Evolutionary conservation across 2,113 vertebrate species (phyloP).

Genomic region (Crotalus viridis): DNA sequence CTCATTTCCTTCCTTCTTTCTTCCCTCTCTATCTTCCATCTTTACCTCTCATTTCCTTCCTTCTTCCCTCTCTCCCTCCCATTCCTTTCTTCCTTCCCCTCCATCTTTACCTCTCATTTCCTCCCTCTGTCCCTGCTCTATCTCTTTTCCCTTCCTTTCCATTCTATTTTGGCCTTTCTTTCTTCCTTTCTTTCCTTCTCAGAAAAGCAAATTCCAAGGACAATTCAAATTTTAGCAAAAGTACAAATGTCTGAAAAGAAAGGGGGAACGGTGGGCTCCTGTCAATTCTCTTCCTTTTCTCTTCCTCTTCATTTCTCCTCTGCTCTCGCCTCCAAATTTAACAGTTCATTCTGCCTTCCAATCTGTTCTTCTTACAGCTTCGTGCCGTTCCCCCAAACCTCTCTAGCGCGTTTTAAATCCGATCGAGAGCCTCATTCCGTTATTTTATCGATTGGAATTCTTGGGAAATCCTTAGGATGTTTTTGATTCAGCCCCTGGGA

Average conservation of each 20-base stretch:
- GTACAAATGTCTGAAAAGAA: background rate
- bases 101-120: background rate
- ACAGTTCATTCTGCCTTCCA: background rate
- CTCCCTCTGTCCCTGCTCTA: background rate
- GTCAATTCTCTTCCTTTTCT: background rate
- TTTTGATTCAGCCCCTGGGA: background rate
- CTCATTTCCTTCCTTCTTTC: background rate
- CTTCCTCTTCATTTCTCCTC: background rate
- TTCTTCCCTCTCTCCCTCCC: background rate
- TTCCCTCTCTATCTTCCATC: background rate
- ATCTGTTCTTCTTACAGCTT: background rate
- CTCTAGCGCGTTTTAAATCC: background rate
- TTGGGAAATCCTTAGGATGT: background rate
- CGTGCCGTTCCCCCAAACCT: too few species aligned
- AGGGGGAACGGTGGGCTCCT: background rate
- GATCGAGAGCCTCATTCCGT: background rate
- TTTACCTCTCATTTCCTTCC: too few species aligned
- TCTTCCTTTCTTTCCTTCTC: background rate
- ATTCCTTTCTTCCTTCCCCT: too few species aligned
- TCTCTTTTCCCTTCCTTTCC: background rate
- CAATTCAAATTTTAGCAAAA: background rate
- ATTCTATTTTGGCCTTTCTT: background rate
- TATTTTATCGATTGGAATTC: background rate
- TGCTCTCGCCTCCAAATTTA: background rate
- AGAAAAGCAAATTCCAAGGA: constrained; percentile 1